Base-by-base conservation (phyloP, 2,797 vertebrate species). In the Pogonophryne albipinna region DNA sequence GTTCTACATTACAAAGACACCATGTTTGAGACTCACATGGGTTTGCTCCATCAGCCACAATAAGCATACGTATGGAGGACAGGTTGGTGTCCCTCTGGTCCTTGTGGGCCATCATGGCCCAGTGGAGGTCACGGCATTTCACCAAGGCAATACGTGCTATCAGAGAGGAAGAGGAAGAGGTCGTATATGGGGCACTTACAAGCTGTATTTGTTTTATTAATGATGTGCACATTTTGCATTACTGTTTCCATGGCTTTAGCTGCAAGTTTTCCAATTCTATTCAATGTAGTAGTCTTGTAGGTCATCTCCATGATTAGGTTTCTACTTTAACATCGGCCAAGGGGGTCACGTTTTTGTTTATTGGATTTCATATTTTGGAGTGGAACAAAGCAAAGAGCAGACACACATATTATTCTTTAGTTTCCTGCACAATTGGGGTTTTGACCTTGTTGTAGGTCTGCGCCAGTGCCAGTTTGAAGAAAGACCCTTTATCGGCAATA, bases 51-150 rank as follows among this genome's bases (percentile, higher is more conserved):
- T 99, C 98, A 0, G 98, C 98, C 41, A 99, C 97, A n/a, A 99
- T 96, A 52, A 99, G 96, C 98, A 99, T 99, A 2, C 98, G 95
- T 16, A 99, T 95, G 0, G 98, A 99, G 63, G 96, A 95, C 92
- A 99, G 84, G 83, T 95, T 99, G 91, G 97, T 96, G 16, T 99
- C 98, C 87, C 95, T 96, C 90, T 99, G 98, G 79, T 99, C 98
- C 82, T 97, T 95, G 89, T 99, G 97, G 68, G 98, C 96, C 97
- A 99, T 99, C 98, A 99, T 99, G 81, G 98, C 98, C 98, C 98
- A 99, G 92, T 99, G 98, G 87, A 99, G 92, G 93, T 99, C 98
- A 73, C 98, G 96, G 83, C 98, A 99, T 89, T 99, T 99, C 77
- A 99, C 98, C 87, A 99, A 94, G 70, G 98, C 98, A 68, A 98